phyloP scores from a whole-genome alignment of 1,140 invertebrate genomes.

The Drosophila pruinosa region DNA sequence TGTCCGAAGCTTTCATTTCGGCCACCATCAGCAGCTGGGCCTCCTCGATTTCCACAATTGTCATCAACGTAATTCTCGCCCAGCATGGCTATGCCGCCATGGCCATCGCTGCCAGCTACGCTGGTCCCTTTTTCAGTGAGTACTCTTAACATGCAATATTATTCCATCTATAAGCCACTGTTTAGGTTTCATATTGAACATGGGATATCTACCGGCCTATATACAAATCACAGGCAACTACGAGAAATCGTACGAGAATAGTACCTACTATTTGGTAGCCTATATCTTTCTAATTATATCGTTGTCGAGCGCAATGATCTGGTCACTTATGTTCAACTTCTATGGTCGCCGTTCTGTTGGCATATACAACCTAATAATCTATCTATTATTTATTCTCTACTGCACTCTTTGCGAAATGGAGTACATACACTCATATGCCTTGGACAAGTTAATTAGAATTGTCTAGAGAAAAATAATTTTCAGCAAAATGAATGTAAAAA shows the following conservation, averaged over 20 bases:
- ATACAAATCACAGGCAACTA: background rate
- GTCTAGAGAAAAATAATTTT: background rate
- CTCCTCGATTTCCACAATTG: background rate
- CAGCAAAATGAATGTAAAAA: background rate
- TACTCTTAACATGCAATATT: too few relatives aligned
- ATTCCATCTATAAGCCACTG: too few relatives aligned
- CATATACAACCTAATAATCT: slow-evolving; percentile 4
- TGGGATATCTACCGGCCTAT: background rate
- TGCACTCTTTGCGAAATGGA: slow-evolving; percentile 2
- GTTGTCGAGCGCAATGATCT: background rate
- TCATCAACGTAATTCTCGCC: slow-evolving; percentile 10
- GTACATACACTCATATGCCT: slow-evolving; percentile 1
- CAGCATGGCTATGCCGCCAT: slow-evolving; percentile 1
- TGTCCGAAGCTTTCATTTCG: background rate
- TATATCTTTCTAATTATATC: slow-evolving; percentile 16
- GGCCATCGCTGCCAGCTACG: slow-evolving; percentile 13
- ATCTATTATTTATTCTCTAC: background rate
- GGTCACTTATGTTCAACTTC: slow-evolving; percentile 1
- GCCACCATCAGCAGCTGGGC: slow-evolving; percentile 6
- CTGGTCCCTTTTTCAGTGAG: slow-evolving; percentile 11
- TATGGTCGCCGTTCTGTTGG: slow-evolving; percentile 4
- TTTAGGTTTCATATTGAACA: background rate
- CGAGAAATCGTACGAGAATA: too few relatives aligned
- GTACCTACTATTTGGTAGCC: background rate
- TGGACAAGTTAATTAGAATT: background rate